Evolutionary conservation across 2,888 invertebrate genomes (phyloP).

Genomic region (Trichogramma dendrolimi): DNA sequence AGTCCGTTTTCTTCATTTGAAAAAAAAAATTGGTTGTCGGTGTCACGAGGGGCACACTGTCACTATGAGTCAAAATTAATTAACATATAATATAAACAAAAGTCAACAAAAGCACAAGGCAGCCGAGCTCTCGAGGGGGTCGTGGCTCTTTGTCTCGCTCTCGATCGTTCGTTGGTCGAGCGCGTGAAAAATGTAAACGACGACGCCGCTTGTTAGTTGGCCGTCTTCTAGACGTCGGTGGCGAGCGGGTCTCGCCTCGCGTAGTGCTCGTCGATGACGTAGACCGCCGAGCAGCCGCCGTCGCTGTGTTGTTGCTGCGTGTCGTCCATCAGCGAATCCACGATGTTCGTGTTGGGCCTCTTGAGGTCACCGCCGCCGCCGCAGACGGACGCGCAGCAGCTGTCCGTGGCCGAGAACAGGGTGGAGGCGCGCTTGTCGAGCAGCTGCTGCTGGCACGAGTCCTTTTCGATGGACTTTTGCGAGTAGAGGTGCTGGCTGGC

Average conservation of each 20-base stretch:
- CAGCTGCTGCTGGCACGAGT: constrained; percentile 47
- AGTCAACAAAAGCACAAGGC: no score
- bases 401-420: constrained; percentile 47
- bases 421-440: constrained; percentile 53
- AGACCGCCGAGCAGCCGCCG: constrained; percentile 56
- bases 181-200: constrained; percentile 17
- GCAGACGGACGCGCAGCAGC: constrained; percentile 48
- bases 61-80: no score
- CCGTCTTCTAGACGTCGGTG: constrained; percentile 65
- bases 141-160: neutral
- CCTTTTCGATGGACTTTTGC: constrained; percentile 56
- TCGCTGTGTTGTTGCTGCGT: constrained; percentile 28
- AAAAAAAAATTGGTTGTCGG: neutral
- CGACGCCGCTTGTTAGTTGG: constrained; percentile 8
- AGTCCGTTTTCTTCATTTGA: neutral
- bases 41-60: neutral
- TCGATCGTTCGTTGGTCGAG: neutral
- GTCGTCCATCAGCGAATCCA: constrained; percentile 39
- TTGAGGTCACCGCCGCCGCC: constrained; percentile 57
- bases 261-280: constrained; percentile 74
- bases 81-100: no score
- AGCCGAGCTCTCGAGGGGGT: neutral
- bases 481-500: constrained; percentile 60
- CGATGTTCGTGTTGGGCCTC: constrained; percentile 56
- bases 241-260: constrained; percentile 63